A percentile compares a stretch with the other conserved stretches of the same genome.
Evolutionary conservation across 1,140 invertebrate species (phyloP).

Genomic region (Armadillidium nasatum): DNA sequence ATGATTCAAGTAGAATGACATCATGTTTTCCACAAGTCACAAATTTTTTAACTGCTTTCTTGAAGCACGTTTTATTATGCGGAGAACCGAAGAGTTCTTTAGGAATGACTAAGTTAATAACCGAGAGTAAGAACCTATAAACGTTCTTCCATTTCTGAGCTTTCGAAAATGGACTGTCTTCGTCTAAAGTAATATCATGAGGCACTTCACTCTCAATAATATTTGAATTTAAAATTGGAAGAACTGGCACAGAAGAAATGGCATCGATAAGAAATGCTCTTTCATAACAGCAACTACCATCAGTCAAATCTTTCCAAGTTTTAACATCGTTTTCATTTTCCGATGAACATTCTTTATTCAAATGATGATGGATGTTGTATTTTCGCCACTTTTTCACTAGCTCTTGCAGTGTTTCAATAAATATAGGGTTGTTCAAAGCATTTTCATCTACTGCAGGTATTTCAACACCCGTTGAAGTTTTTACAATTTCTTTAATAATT

Average conservation of each 20-base stretch:
- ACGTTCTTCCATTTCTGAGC: neutral
- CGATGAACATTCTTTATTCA: neutral
- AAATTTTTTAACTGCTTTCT: neutral
- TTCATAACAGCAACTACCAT: too few relatives aligned
- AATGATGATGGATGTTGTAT: neutral
- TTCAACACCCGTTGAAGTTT: too few relatives aligned
- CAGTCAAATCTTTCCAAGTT: too few relatives aligned
- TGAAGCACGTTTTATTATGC: neutral
- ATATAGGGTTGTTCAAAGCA: too few relatives aligned
- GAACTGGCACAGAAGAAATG: neutral
- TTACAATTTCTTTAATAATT: too few relatives aligned
- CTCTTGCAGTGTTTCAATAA: neutral
- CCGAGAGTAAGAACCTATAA: neutral
- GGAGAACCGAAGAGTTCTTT: neutral
- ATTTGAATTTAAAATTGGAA: too few relatives aligned
- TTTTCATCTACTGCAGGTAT: too few relatives aligned
- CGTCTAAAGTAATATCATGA: neutral
- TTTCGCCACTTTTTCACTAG: neutral
- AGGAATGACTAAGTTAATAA: neutral
- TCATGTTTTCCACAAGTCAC: neutral
- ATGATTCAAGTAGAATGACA: neutral
- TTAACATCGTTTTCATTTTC: too few relatives aligned
- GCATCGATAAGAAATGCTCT: too few relatives aligned
- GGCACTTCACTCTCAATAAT: too few relatives aligned
- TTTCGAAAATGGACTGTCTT: neutral